Conservation (phyloP, 2,888 invertebrate genomes). For the Nipponacmea schrenckii region DNA sequence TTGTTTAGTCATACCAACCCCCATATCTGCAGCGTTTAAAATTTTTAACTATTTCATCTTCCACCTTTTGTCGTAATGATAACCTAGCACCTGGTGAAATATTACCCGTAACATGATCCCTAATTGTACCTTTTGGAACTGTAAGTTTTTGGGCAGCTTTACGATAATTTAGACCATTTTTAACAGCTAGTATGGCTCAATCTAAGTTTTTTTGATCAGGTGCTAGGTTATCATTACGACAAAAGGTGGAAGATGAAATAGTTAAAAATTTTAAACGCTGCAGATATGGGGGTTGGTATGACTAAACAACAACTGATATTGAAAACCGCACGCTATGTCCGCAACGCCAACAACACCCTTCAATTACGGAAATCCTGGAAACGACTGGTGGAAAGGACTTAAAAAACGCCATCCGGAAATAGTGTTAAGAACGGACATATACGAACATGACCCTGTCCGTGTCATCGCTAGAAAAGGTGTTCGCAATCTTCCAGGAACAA, state of each 20-base stretch:
- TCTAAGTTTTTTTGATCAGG: too few relatives aligned
- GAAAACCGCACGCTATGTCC: neutral
- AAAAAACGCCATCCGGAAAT: neutral
- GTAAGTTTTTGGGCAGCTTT: too few relatives aligned
- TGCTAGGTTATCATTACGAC: too few relatives aligned
- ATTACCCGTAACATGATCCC: too few relatives aligned
- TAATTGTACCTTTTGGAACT: too few relatives aligned
- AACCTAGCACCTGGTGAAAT: too few relatives aligned
- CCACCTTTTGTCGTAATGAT: too few relatives aligned
- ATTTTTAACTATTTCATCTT: neutral
- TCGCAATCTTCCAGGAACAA: conserved; percentile 23
- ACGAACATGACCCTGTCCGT: conserved; percentile 24
- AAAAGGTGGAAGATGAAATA: neutral
- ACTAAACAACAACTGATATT: neutral
- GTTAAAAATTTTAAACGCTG: neutral
- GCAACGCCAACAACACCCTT: neutral
- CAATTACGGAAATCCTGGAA: neutral
- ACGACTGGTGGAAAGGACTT: neutral
- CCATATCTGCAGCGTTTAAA: neutral
- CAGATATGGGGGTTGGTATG: neutral
- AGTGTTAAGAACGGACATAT: neutral
- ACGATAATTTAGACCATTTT: too few relatives aligned
- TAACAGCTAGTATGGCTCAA: too few relatives aligned
- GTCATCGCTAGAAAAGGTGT: conserved; percentile 23
- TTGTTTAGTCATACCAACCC: neutral